Conservation (phyloP, 2,888 invertebrate genomes). For the Pheosia tremula region DNA sequence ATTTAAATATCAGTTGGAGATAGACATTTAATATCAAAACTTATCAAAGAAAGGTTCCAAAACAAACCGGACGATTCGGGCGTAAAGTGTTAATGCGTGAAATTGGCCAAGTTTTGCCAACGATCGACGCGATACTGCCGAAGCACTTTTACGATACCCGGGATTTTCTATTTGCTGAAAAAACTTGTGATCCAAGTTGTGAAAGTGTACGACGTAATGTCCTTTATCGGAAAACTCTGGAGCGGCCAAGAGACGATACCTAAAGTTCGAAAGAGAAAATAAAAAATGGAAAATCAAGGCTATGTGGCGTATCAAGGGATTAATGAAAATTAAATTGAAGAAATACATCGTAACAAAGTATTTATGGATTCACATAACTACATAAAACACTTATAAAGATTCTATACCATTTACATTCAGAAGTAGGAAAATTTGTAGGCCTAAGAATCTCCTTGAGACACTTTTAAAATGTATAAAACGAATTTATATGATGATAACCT, state of each 20-base stretch:
- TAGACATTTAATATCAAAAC: background rate
- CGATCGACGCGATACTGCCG: constrained; percentile 25
- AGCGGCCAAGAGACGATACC: background rate
- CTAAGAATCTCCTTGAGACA: no score
- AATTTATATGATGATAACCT: no score
- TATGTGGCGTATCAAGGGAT: no score
- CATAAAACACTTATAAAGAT: no score
- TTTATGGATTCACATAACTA: no score
- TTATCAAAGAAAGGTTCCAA: constrained; percentile 24
- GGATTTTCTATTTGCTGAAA: constrained; percentile 47
- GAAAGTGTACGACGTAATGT: constrained; percentile 26
- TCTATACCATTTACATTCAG: no score
- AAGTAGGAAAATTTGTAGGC: no score
- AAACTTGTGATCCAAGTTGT: constrained; percentile 31
- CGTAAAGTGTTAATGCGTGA: constrained; percentile 38
- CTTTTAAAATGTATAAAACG: no score
- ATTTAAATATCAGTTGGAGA: background rate
- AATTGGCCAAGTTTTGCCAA: constrained; percentile 41
- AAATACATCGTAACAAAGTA: no score
- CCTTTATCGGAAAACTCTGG: constrained; percentile 18
- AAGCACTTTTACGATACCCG: constrained; percentile 34
- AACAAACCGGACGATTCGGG: constrained; percentile 8
- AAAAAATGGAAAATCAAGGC: no score
- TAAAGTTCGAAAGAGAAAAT: no score
- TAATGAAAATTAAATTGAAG: no score